These are phyloP conservation scores for Zootoca vivipara DNA, from an alignment of 2,113 vertebrate genomes.

Conservation along the genomic window DNA sequence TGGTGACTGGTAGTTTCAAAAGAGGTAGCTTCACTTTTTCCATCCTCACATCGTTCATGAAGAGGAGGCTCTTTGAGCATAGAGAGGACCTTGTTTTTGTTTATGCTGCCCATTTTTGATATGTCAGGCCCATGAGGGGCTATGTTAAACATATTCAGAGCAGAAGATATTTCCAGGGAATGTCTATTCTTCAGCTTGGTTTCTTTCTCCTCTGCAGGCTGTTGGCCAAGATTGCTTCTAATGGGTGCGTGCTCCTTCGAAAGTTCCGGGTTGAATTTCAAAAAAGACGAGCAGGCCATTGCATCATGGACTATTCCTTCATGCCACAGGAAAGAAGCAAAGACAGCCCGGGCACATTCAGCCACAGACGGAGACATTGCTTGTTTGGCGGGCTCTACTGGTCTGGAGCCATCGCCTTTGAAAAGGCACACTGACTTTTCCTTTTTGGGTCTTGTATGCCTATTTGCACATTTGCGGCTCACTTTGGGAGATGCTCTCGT, in stretches of 20 bases:
- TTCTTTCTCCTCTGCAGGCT: constrained; percentile 92
- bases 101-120: constrained; percentile 99
- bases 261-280: constrained; percentile 97
- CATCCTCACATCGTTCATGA: constrained; percentile 95
- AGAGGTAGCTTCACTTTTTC: constrained; percentile 82
- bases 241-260: constrained; percentile 97
- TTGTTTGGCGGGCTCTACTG: constrained; percentile 94
- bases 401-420: constrained; percentile 85
- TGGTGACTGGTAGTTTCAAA: constrained; percentile 87
- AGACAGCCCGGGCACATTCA: constrained; percentile 95
- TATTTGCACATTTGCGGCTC: constrained; percentile 90
- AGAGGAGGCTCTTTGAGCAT: constrained; percentile 97
- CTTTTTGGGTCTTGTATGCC: constrained; percentile 94
- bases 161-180: constrained; percentile 97
- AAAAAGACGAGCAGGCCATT: constrained; percentile 98
- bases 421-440: constrained; percentile 95
- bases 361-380: constrained; percentile 98
- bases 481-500: constrained; percentile 95
- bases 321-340: constrained; percentile 96
- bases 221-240: constrained; percentile 89
- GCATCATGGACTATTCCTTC: constrained; percentile 98
- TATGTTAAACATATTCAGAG: constrained; percentile 98
- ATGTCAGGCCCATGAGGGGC: constrained; percentile 96
- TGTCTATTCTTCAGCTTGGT: constrained; percentile 96
- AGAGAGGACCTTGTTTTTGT: constrained; percentile 98